Conservation (phyloP, 1,140 invertebrate species). For the Dryas iulia region DNA sequence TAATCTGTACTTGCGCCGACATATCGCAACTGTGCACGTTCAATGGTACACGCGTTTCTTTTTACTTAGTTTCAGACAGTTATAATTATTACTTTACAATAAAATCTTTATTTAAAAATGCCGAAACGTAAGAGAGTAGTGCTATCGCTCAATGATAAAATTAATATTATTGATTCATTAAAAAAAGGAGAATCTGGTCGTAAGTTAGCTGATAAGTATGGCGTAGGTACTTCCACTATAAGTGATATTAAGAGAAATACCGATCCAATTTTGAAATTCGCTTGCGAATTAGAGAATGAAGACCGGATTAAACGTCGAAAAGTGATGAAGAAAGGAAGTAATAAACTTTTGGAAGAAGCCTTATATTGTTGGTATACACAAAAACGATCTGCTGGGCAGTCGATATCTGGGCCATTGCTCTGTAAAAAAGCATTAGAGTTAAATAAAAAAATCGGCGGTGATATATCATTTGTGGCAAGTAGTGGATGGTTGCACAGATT, state of each 20-base stretch:
- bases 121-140: conserved; percentile 38
- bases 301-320: conserved; percentile 27
- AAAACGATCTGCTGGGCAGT: conserved; percentile 43
- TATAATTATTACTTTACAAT: conserved; percentile 1
- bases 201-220: conserved; percentile 41
- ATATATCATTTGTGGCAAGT: conserved; percentile 47
- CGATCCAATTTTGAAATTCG: conserved; percentile 39
- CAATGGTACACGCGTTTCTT: conserved; percentile 5
- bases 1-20: background rate
- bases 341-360: conserved; percentile 42
- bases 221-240: conserved; percentile 39
- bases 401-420: conserved; percentile 43
- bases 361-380: conserved; percentile 42
- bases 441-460: conserved; percentile 41
- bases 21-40: conserved; percentile 1
- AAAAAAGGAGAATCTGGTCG: conserved; percentile 41
- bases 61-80: conserved; percentile 8
- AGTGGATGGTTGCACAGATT: conserved; percentile 52
- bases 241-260: conserved; percentile 41
- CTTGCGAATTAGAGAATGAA: conserved; percentile 38
- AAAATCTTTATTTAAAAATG: conserved; percentile 25
- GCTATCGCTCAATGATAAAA: conserved; percentile 36
- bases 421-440: conserved; percentile 51
- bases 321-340: conserved; percentile 40
- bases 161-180: conserved; percentile 44